These are phyloP conservation scores for Morpho deidamia DNA, from an alignment of 2,888 invertebrate genomes.

Conservation along the genomic window DNA sequence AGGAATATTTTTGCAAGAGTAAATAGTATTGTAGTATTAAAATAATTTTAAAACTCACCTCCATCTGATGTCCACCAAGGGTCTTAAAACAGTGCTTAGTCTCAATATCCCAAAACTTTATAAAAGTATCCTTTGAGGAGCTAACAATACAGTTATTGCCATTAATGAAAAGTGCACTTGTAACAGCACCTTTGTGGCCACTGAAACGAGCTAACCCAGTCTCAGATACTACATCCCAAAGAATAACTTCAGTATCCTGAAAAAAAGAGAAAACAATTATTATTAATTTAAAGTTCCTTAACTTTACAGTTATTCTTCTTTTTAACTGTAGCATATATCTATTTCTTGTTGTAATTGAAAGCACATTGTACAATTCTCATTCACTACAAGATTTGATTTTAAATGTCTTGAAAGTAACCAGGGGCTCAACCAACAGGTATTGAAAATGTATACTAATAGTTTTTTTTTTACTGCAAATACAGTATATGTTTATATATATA, in stretches of 20 bases:
- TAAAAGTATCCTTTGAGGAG: slow-evolving; percentile 94
- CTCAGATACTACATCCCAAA: slow-evolving; percentile 97
- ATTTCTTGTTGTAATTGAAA: too few relatives aligned
- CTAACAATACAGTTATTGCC: slow-evolving; percentile 85
- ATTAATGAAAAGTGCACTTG: slow-evolving; percentile 86
- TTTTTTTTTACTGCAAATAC: too few relatives aligned
- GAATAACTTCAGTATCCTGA: slow-evolving; percentile 94
- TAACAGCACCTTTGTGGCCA: slow-evolving; percentile 95
- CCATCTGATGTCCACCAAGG: slow-evolving; percentile 90
- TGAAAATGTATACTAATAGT: too few relatives aligned
- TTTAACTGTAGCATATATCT: too few relatives aligned
- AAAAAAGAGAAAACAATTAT: slow-evolving; percentile 23
- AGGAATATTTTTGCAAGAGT: not conserved
- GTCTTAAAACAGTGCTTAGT: slow-evolving; percentile 98
- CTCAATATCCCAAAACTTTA: slow-evolving; percentile 98
- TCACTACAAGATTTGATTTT: too few relatives aligned
- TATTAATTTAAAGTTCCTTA: not conserved
- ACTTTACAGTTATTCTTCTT: too few relatives aligned
- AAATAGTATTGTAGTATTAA: slow-evolving; percentile 4
- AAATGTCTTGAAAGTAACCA: too few relatives aligned
- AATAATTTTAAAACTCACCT: slow-evolving; percentile 70
- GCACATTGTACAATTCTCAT: too few relatives aligned
- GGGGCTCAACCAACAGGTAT: too few relatives aligned
- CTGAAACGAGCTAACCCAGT: slow-evolving; percentile 91
- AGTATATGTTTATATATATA: too few relatives aligned